Base-by-base conservation (phyloP, 2,797 vertebrate species). In the Spizella passerina region DNA sequence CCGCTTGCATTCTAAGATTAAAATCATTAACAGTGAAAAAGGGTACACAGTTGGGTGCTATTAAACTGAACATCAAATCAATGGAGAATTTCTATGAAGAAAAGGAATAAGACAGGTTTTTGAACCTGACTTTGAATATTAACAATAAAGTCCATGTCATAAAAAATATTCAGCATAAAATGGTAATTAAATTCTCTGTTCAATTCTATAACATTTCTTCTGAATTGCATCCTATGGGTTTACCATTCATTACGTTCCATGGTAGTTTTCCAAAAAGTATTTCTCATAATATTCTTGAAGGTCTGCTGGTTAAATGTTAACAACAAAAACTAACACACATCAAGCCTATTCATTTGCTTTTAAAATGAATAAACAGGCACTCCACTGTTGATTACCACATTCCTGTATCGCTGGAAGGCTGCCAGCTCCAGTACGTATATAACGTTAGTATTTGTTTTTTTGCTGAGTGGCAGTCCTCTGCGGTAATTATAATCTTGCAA, bases 341-440 rank as follows among this genome's bases (percentile, higher is more conserved):
- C 77, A 39, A 82, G 68, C n/a, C n/a, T 75, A 53, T 56, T 73
- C 46, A 39, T 69, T 75, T 81, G 38, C 61, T 92, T 80, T 81
- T 49, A 55, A 86, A 92, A 83, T 18, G 50, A 90, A 86, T 57
- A 93, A 84, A 82, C 92, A 93, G 77, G 92, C 93, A 50, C 77
- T 92, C 81, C 21, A 24, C 66, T 61, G 88, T 36, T 83, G 95
- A 88, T 81, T 65, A 64, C 83, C 73, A 70, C 85, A 64, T 94
- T 95, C 90, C 86, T 60, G 68, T 39, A 49, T 39, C 49, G 0
- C 52, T 90, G 94, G 94, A 90, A 82, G 52, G 16, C 75, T 12
- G 81, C 92, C 93, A 89, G 78, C 64, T 18, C 27, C 78, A 36
- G 75, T 23, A 82, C 1, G 0, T 76, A 88, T 88, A 46, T 49